Percentiles rank a stretch among this genome's conserved stretches.
These are phyloP conservation scores for Limulus polyphemus DNA, from an alignment of 2,888 invertebrate species.

Conservation along the genomic window DNA sequence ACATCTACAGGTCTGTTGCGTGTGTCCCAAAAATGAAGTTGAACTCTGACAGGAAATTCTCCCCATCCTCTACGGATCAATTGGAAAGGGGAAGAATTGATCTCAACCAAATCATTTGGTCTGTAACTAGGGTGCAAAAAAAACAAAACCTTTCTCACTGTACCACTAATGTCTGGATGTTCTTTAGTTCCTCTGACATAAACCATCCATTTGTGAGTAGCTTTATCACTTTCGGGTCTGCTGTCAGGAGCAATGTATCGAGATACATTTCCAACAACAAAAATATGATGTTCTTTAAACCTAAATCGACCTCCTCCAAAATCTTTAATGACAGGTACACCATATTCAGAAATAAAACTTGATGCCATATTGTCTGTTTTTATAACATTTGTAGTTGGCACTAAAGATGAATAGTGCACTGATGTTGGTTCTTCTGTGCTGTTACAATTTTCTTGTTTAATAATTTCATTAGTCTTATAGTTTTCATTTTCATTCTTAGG, in stretches of 20 bases:
- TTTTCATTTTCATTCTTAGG: not conserved
- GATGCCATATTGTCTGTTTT: not conserved
- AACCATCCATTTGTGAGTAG: constrained; percentile 80
- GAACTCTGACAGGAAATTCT: constrained; percentile 70
- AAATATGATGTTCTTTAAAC: constrained; percentile 14
- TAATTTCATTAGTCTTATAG: not conserved
- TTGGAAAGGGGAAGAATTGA: constrained; percentile 70
- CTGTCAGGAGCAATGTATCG: constrained; percentile 56
- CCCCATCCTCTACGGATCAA: constrained; percentile 79
- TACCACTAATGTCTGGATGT: constrained; percentile 46
- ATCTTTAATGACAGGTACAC: not conserved
- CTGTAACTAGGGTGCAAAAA: constrained; percentile 73
- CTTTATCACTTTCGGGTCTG: constrained; percentile 46
- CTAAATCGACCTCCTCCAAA: constrained; percentile 4
- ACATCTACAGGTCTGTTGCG: constrained; percentile 65
- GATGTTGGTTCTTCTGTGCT: too few relatives aligned
- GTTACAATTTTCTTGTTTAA: not conserved
- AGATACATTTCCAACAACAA: constrained; percentile 60
- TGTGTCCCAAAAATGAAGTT: constrained; percentile 59
- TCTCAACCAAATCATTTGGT: constrained; percentile 69
- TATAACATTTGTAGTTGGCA: too few relatives aligned
- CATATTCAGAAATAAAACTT: not conserved
- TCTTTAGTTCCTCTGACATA: constrained; percentile 62
- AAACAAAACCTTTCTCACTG: constrained; percentile 61
- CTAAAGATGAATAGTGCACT: too few relatives aligned